These are phyloP conservation scores for Lampris megalopsis DNA, from an alignment of 2,113 vertebrate species.

Conservation along the genomic window DNA sequence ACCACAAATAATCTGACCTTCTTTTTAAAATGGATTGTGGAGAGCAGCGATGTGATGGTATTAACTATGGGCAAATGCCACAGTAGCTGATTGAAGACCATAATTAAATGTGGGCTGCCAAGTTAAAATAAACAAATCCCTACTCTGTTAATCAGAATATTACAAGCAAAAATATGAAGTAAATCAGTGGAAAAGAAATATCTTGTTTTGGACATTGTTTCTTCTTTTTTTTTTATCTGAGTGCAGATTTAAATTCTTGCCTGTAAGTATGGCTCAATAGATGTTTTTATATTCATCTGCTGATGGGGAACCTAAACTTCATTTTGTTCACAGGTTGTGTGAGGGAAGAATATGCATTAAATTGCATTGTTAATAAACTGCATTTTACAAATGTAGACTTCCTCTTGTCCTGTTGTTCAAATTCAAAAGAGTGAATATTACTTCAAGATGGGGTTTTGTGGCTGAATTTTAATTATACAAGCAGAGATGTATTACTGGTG, in stretches of 20 bases:
- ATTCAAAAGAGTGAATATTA: conserved; percentile 56
- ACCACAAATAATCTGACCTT: not conserved
- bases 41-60: not conserved
- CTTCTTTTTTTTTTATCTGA: conserved; percentile 5
- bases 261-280: conserved; percentile 8
- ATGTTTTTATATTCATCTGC: conserved; percentile 27
- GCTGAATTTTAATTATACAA: not conserved
- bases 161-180: not conserved
- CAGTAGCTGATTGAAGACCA: conserved; percentile 19
- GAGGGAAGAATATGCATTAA: conserved; percentile 37
- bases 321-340: not conserved
- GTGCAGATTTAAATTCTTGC: not conserved
- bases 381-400: conserved; percentile 52
- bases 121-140: conserved; percentile 22
- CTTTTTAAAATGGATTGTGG: conserved; percentile 5
- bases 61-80: not conserved
- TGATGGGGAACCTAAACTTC: conserved; percentile 16
- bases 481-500: too few species aligned
- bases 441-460: not conserved
- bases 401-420: conserved; percentile 50
- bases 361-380: conserved; percentile 26
- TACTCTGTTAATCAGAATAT: not conserved
- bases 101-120: conserved; percentile 10
- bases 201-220: not conserved
- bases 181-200: not conserved